Percentiles rank a stretch among this genome's conserved stretches.
Conservation (phyloP, 2,113 vertebrate genomes). For the Chamaea fasciata region DNA sequence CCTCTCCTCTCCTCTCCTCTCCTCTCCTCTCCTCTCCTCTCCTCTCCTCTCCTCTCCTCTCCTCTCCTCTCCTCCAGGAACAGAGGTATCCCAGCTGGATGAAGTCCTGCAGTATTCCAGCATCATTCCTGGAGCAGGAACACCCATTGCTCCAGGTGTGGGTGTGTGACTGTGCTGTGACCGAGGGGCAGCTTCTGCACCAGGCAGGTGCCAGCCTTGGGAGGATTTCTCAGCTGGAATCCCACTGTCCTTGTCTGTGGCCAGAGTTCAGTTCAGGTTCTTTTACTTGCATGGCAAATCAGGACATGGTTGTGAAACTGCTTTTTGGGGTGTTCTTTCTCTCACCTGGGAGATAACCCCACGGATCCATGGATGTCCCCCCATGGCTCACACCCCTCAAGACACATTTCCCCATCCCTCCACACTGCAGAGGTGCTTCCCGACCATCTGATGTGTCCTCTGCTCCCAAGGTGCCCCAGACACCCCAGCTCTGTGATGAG, state of each 20-base stretch:
- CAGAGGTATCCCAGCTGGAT: background rate
- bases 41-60: background rate
- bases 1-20: background rate
- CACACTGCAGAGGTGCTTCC: background rate
- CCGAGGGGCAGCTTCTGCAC: background rate
- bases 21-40: background rate
- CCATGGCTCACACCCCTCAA: background rate
- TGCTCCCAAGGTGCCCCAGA: background rate
- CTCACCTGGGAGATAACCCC: background rate
- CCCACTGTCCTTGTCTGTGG: background rate
- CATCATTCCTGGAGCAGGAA: background rate
- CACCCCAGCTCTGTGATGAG: accelerated
- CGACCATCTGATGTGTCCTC: background rate
- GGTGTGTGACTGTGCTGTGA: background rate
- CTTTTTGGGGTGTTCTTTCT: background rate
- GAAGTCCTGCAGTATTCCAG: background rate
- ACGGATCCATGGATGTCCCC: background rate
- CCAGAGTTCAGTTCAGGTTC: background rate
- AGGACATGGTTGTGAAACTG: background rate
- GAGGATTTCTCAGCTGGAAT: background rate
- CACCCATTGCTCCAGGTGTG: accelerated
- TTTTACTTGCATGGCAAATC: background rate
- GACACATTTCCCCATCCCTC: accelerated
- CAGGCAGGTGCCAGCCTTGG: background rate
- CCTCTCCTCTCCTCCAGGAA: background rate